Conservation (phyloP, 2,113 vertebrate genomes). For the Tautogolabrus adspersus region DNA sequence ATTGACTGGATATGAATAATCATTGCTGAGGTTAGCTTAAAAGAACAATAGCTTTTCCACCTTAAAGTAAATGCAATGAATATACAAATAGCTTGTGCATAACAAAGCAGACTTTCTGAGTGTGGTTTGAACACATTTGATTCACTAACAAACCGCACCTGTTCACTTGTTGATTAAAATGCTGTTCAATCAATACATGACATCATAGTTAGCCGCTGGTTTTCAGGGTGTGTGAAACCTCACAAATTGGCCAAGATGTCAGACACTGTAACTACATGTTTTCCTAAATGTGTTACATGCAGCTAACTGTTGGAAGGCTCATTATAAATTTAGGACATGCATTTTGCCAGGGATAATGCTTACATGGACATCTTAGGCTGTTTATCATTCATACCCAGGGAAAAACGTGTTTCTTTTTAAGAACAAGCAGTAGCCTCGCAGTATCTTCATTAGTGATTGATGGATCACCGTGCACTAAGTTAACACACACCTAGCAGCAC, state of each 20-base stretch:
- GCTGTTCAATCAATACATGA: neutral
- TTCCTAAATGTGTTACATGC: conserved; percentile 41
- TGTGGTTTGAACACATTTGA: too few relatives aligned
- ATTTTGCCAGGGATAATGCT: conserved; percentile 49
- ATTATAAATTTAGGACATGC: conserved; percentile 65
- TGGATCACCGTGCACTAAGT: conserved; percentile 67
- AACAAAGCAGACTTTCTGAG: too few relatives aligned
- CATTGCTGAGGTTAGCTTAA: too few relatives aligned
- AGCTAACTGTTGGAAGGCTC: conserved; percentile 41
- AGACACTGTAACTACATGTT: conserved; percentile 13
- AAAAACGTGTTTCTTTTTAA: conserved; percentile 47
- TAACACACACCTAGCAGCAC: conserved; percentile 75
- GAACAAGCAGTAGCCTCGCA: conserved; percentile 44
- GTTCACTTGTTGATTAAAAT: neutral
- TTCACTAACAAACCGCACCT: too few relatives aligned
- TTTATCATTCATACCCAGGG: conserved; percentile 57
- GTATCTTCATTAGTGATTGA: conserved; percentile 80
- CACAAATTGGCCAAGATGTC: neutral
- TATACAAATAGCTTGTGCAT: too few relatives aligned
- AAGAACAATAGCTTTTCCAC: too few relatives aligned
- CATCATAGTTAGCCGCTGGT: neutral
- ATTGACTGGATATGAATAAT: too few relatives aligned
- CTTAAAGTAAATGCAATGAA: too few relatives aligned
- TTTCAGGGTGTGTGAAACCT: neutral
- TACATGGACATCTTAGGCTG: conserved; percentile 36